These are phyloP conservation scores for Drymonia ruficornis DNA, from an alignment of 2,888 invertebrate species.

Conservation along the genomic window DNA sequence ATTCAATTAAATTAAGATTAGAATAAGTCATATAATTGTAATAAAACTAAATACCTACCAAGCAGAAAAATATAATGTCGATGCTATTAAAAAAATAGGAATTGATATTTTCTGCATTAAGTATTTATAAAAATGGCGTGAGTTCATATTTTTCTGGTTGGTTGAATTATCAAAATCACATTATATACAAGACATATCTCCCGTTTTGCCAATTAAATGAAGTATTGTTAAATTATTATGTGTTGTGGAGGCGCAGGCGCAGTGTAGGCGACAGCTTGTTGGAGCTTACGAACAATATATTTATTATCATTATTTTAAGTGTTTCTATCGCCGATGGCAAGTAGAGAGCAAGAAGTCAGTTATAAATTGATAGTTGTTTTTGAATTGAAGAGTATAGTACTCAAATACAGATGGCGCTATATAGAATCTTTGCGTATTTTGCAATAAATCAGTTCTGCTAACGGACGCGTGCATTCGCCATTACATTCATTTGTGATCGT, in stretches of 20 bases:
- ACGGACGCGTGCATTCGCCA: slow-evolving; percentile 17
- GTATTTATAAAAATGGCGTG: neutral
- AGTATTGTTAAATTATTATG: slow-evolving; percentile 56
- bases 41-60: neutral
- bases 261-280: slow-evolving; percentile 38
- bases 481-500: slow-evolving; percentile 12
- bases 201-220: slow-evolving; percentile 82
- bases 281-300: slow-evolving; percentile 38
- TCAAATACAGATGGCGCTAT: slow-evolving; percentile 19
- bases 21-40: no score
- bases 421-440: slow-evolving; percentile 36
- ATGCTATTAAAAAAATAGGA: neutral
- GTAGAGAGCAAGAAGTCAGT: no score
- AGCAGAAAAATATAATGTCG: neutral
- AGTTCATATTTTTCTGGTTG: slow-evolving; percentile 2
- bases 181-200: slow-evolving; percentile 70
- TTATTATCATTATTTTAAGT: neutral
- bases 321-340: no score
- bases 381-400: slow-evolving; percentile 3
- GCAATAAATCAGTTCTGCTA: slow-evolving; percentile 43
- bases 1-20: no score
- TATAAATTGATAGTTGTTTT: no score
- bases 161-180: slow-evolving; percentile 17
- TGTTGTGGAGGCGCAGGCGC: slow-evolving; percentile 51
- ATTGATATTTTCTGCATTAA: no score